Conservation (phyloP, 2,113 vertebrate species). For the Saccopteryx bilineata region DNA sequence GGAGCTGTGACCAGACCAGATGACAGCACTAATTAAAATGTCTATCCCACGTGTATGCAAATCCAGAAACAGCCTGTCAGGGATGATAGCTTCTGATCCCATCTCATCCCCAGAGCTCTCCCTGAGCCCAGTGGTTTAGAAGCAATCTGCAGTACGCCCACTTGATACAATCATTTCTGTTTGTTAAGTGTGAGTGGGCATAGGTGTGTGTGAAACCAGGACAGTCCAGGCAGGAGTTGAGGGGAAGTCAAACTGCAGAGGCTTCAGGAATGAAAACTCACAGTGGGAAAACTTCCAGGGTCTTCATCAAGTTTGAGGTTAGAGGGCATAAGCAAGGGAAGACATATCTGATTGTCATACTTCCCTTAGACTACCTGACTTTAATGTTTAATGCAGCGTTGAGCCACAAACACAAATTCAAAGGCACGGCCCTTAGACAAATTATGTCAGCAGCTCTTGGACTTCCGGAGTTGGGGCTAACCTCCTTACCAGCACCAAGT, state of each 20-base stretch:
- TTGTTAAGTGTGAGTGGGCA: conserved; percentile 39
- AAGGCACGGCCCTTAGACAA: neutral
- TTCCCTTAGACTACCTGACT: conserved; percentile 24
- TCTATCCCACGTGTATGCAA: neutral
- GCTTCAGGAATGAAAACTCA: conserved; percentile 56
- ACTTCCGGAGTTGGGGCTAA: neutral
- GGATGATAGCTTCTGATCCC: conserved; percentile 9
- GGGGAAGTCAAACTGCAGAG: conserved; percentile 5
- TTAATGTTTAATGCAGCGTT: neutral
- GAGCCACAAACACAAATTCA: neutral
- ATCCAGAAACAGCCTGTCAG: conserved; percentile 45
- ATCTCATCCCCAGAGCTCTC: conserved; percentile 44
- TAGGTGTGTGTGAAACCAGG: neutral
- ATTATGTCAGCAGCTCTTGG: neutral
- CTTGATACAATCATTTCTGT: conserved; percentile 63
- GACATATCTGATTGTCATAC: conserved; percentile 25
- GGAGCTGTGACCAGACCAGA: conserved; percentile 20
- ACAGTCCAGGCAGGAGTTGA: neutral
- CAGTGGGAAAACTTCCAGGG: neutral
- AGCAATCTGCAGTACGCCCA: neutral
- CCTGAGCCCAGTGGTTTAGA: conserved; percentile 56
- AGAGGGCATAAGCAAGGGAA: conserved; percentile 53
- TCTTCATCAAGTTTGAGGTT: conserved; percentile 71
- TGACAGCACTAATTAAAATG: conserved; percentile 45
- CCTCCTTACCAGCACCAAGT: neutral